Base-by-base conservation (phyloP, 1,140 invertebrate species). In the Parapsyche elsis region DNA sequence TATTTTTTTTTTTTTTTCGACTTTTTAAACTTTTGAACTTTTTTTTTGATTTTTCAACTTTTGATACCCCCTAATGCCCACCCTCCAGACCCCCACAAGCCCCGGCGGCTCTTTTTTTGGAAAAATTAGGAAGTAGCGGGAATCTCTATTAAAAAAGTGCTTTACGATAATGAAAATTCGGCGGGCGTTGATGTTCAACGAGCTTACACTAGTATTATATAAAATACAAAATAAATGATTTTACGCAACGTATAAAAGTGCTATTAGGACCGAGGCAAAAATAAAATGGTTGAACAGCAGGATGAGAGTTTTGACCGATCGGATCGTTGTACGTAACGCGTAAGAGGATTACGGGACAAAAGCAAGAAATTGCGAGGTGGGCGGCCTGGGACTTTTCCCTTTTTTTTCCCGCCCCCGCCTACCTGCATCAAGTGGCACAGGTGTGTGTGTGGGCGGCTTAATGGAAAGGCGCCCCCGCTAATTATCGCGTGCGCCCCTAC, bases 311-410 rank as follows among this genome's bases (percentile, higher is more conserved):
- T 53, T 10, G 49, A 53, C 16, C 1, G 57, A 19, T 9, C 16
- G 7, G 57, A 19, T 9, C 16, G 14, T 9, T 67, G 24, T 67
- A n/a, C 26, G 64, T 67, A 23, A 26, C 64, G 21, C 24, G 24
- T 67, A 67, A 67, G 64, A 67, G 64, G 64, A 67, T 67, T 67
- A 67, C 21, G 64, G 64, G 64, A 67, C 64, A 67, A 67, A 67
- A 30, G 64, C 64, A 67, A 67, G 64, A 67, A 67, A 67, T 67
- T 67, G 64, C 23, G 64, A 67, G 24, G 64, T 67, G 23, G 64
- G 64, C 23, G 23, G 16, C n/a, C 9, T 16, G 57, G 57, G 16
- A n/a, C n/a, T n/a, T n/a, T n/a, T n/a, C n/a, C n/a, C n/a, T n/a
- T n/a, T n/a, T n/a, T n/a, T n/a, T n/a, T n/a, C n/a, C n/a, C 9